A percentile compares a stretch with the other conserved stretches of the same genome.
These are phyloP conservation scores for Latrodectus hesperus DNA, from an alignment of 2,888 invertebrate species.

Conservation along the genomic window DNA sequence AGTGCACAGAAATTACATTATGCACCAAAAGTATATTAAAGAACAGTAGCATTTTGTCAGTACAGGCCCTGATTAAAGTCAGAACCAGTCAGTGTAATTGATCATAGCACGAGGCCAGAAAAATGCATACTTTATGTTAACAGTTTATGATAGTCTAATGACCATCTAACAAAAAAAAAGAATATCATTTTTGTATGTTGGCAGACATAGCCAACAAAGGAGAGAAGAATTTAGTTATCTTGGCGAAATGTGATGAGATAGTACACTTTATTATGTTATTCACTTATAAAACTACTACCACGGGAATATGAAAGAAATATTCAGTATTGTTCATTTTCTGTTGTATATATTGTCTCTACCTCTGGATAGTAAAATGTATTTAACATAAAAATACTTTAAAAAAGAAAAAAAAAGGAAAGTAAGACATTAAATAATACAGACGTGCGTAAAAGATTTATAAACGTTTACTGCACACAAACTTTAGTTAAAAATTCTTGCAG, in stretches of 20 bases:
- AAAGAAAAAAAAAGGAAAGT: slow-evolving; percentile 11
- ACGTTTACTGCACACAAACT: slow-evolving; percentile 31
- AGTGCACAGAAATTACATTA: slow-evolving; percentile 68
- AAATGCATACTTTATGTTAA: neutral
- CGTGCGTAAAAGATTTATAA: slow-evolving; percentile 27
- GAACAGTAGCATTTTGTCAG: slow-evolving; percentile 48
- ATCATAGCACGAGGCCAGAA: neutral
- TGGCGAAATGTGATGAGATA: too few species aligned
- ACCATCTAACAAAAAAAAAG: neutral
- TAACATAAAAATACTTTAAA: slow-evolving; percentile 57
- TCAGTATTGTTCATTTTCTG: slow-evolving; percentile 14
- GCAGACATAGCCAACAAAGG: slow-evolving; percentile 4
- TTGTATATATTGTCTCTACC: slow-evolving; percentile 31
- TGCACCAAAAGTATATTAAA: slow-evolving; percentile 68
- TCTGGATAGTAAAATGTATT: slow-evolving; percentile 50
- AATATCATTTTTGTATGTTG: neutral
- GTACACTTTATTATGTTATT: neutral
- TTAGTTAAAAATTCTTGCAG: slow-evolving; percentile 10
- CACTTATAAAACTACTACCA: slow-evolving; percentile 60
- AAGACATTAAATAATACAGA: slow-evolving; percentile 51
- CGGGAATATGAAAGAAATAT: slow-evolving; percentile 44
- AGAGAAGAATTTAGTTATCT: neutral
- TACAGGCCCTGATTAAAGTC: slow-evolving; percentile 46
- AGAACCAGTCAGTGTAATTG: neutral
- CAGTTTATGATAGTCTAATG: neutral